These are phyloP conservation scores for Scolanthus callimorphus DNA, from an alignment of 92 coral and sea anemone genomes.

Conservation along the genomic window DNA sequence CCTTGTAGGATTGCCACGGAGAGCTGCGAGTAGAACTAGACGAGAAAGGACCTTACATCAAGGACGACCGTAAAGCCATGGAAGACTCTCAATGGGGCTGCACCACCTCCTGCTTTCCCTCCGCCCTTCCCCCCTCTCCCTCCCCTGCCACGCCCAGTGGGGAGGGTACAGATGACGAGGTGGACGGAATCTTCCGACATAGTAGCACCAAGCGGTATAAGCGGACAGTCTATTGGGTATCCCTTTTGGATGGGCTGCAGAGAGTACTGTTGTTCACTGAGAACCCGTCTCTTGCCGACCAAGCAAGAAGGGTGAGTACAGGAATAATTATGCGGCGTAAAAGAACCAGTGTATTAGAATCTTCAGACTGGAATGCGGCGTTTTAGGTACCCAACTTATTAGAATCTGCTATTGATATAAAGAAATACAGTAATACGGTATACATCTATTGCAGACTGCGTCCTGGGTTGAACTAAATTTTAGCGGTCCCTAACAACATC, in stretches of 20 bases:
- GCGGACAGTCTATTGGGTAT: conserved; percentile 82
- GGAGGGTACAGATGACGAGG: conserved; percentile 42
- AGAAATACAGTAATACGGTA: too few relatives aligned
- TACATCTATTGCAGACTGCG: too few relatives aligned
- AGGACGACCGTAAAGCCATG: conserved; percentile 40
- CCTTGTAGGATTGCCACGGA: conserved; percentile 68
- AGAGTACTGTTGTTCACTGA: conserved; percentile 81
- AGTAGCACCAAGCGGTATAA: conserved; percentile 20
- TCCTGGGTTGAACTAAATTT: too few relatives aligned
- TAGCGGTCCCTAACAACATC: too few relatives aligned
- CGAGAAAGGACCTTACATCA: conserved; percentile 37
- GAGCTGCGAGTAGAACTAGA: conserved; percentile 44
- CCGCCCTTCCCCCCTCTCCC: conserved; percentile 3
- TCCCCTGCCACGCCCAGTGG: conserved; percentile 25
- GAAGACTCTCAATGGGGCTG: conserved; percentile 35
- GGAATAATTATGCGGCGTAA: too few relatives aligned
- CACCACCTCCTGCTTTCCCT: conserved; percentile 16
- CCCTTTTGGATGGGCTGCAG: conserved; percentile 80
- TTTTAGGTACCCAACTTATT: too few relatives aligned
- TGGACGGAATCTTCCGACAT: conserved; percentile 38
- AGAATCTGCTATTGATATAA: too few relatives aligned
- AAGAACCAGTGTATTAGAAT: too few relatives aligned
- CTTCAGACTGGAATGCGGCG: too few relatives aligned
- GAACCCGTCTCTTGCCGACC: conserved; percentile 45
- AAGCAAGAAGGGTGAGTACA: conserved; percentile 59